Evolutionary conservation across 2,113 vertebrate species (phyloP).

Genomic region (Leiothrix lutea): DNA sequence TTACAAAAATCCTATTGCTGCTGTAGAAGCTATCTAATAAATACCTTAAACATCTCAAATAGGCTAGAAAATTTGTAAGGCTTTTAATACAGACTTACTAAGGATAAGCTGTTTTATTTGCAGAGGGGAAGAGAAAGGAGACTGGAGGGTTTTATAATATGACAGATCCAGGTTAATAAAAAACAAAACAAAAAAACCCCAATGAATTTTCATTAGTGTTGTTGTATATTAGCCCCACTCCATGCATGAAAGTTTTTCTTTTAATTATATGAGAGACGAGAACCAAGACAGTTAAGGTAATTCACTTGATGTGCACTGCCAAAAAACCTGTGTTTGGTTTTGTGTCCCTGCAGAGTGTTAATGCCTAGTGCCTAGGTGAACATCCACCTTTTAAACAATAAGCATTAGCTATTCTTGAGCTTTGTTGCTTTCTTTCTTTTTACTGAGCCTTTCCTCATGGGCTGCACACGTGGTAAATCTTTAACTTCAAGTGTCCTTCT

Average conservation of each 20-base stretch:
- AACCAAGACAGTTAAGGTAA: constrained; percentile 24
- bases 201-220: not conserved
- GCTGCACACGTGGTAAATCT: constrained; percentile 80
- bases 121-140: not conserved
- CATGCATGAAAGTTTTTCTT: constrained; percentile 17
- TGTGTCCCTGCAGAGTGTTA: constrained; percentile 9
- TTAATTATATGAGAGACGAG: constrained; percentile 31
- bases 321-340: constrained; percentile 48
- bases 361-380: constrained; percentile 37
- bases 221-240: constrained; percentile 8
- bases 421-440: not conserved
- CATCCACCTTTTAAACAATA: constrained; percentile 54
- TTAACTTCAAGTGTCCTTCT: constrained; percentile 84
- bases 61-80: not conserved
- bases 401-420: constrained; percentile 27
- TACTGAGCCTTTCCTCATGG: constrained; percentile 44
- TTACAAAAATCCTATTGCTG: not conserved
- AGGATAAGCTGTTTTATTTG: not conserved
- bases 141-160: not conserved
- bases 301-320: constrained; percentile 45
- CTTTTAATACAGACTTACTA: not conserved
- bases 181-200: not conserved
- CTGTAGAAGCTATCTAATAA: not conserved
- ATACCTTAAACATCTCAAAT: not conserved
- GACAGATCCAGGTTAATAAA: not conserved